phyloP scores from a whole-genome alignment of 1,140 invertebrate genomes.

The Agrypnia vestita region DNA sequence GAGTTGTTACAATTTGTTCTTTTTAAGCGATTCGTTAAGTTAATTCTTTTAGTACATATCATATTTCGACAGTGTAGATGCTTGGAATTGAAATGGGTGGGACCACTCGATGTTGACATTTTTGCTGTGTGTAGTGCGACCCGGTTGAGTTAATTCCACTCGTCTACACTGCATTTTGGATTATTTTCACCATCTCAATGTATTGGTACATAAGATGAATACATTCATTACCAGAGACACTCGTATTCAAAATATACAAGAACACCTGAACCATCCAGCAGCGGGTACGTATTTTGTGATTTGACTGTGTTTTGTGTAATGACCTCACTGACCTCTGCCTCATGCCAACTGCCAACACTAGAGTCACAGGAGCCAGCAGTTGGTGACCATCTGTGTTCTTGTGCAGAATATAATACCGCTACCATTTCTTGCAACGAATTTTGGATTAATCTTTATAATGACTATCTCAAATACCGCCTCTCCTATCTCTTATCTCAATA shows the following conservation, averaged over 20 bases:
- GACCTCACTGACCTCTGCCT: constrained; percentile 5
- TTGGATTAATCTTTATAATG: constrained; percentile 4
- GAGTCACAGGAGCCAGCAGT: constrained; percentile 16
- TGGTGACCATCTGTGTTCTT: constrained; percentile 25
- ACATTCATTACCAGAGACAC: no score
- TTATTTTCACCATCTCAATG: no score
- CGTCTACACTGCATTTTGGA: no score
- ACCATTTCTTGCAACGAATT: constrained; percentile 3
- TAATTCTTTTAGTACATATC: no score
- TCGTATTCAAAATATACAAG: background rate
- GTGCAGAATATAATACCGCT: background rate
- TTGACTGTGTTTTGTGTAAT: constrained; percentile 50
- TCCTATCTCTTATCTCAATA: constrained; percentile 61
- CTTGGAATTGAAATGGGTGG: no score
- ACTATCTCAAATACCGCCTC: constrained; percentile 57
- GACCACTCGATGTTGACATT: no score
- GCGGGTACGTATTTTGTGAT: constrained; percentile 58
- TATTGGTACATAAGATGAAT: no score
- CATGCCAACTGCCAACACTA: background rate
- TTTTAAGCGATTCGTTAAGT: no score
- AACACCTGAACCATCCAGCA: constrained; percentile 40
- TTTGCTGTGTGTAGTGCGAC: no score
- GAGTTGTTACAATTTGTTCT: no score
- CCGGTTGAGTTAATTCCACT: no score
- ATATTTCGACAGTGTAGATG: no score